Base-by-base conservation (phyloP, 1,140 invertebrate species). In the Stratiolaelaps scimitus region DNA sequence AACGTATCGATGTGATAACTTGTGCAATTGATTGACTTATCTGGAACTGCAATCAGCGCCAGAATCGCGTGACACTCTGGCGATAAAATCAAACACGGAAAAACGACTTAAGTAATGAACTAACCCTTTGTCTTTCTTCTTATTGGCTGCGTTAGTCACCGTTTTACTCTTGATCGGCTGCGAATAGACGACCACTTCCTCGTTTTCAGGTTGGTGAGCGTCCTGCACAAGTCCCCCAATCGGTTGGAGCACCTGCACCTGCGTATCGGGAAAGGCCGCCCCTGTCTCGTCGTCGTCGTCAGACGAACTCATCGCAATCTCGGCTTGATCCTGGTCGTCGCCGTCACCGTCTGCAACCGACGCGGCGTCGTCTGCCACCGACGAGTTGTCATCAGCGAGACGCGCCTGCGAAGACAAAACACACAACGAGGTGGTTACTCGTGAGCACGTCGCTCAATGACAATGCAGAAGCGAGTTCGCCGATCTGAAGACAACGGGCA, bases 201-300 rank as follows among this genome's bases (percentile, higher is more conserved):
- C 53, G 10, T 60, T 34, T 15, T 26, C 53, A 15, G 53, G 53
- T 10, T 60, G 13, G 1, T 20, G 15, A 23, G 26, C 26, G 53
- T 26, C 26, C 10, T 60, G 53, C 53, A 26, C 17, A 17, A 60
- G 73, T 70, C 72, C 69, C 70, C 66, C 67, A 68, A 66, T 66
- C 34, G 67, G 73, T 72, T 66, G 29, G 66, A 68, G 73, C 72
- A 81, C 69, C 64, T 72, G 71, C 28, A 82, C 77, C 66, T 74
- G 70, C 7, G 81, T 81, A 71, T 83, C 81, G 1, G 82, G 81
- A 70, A 81, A 83, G 43, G 70, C 69, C 34, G 34, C 4, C 5
- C 34, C 34, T 66, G 19, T 13, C 30, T 66, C 45, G 10, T 69
- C 68, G 17, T 34, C 56, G 10, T 53, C 34, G 13, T 68, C 43